phyloP scores from a whole-genome alignment of 2,888 invertebrate species.

The Hyposoter dolosus region DNA sequence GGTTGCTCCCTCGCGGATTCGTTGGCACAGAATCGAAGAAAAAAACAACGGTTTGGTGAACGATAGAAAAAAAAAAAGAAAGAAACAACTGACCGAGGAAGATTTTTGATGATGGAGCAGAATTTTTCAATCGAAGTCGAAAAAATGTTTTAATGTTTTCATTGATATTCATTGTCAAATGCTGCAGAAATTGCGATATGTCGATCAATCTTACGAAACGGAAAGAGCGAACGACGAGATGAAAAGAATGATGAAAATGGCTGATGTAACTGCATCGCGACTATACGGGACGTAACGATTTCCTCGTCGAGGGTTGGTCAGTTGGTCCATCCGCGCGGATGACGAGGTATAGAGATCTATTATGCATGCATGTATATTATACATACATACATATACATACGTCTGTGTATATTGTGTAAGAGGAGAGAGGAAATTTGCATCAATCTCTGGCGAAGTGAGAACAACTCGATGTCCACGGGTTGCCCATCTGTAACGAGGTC shows the following conservation, averaged over 20 bases:
- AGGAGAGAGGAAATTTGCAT: slow-evolving; percentile 60
- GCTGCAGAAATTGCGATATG: slow-evolving; percentile 5
- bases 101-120: background rate
- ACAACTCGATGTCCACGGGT: slow-evolving; percentile 33
- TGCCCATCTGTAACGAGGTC: slow-evolving; percentile 60
- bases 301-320: slow-evolving; percentile 51
- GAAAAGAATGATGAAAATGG: background rate
- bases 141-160: slow-evolving; percentile 3
- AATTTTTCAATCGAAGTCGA: slow-evolving; percentile 11
- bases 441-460: slow-evolving; percentile 58
- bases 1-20: slow-evolving; percentile 19
- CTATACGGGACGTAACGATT: slow-evolving; percentile 48
- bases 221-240: background rate
- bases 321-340: slow-evolving; percentile 40
- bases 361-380: background rate
- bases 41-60: background rate
- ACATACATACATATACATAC: no score
- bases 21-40: background rate
- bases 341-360: slow-evolving; percentile 41
- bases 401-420: background rate
- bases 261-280: slow-evolving; percentile 4
- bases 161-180: background rate
- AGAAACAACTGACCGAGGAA: background rate
- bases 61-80: background rate
- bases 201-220: slow-evolving; percentile 3